Conservation (phyloP, 2,888 invertebrate genomes). For the Xylophagus ater region DNA sequence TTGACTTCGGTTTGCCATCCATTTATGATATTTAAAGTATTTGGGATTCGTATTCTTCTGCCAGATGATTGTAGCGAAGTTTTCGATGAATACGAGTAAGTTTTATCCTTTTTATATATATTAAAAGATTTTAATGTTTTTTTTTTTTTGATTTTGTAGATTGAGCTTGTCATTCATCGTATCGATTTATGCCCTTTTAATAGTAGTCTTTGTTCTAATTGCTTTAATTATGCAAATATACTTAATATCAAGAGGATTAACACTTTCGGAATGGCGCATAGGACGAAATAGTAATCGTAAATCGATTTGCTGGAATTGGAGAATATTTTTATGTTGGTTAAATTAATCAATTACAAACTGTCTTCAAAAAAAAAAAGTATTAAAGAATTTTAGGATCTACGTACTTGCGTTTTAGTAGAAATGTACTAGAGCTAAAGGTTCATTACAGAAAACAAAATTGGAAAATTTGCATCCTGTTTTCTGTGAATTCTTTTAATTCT, state of each 20-base stretch:
- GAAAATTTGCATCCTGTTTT: too few relatives aligned
- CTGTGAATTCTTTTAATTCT: too few relatives aligned
- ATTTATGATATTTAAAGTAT: constrained; percentile 36
- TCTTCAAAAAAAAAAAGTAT: too few relatives aligned
- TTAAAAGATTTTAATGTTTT: background rate
- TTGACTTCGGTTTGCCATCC: constrained; percentile 83
- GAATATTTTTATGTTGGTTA: constrained; percentile 23
- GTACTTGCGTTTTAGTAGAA: too few relatives aligned
- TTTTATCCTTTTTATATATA: constrained; percentile 19
- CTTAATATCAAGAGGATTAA: constrained; percentile 41
- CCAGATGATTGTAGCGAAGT: constrained; percentile 79
- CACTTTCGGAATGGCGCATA: constrained; percentile 41
- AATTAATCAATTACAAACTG: too few relatives aligned
- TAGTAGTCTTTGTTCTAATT: constrained; percentile 40
- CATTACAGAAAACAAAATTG: too few relatives aligned
- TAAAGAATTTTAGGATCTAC: too few relatives aligned
- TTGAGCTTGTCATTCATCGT: constrained; percentile 46
- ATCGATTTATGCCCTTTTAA: constrained; percentile 43
- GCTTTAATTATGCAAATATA: constrained; percentile 40
- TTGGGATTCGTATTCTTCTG: constrained; percentile 47
- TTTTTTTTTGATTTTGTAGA: constrained; percentile 35
- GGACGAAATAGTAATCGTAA: constrained; percentile 25
- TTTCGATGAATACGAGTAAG: constrained; percentile 67
- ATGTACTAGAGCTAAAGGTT: too few relatives aligned
- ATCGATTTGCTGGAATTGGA: constrained; percentile 26